These are phyloP conservation scores for Gorsachius goisagi DNA, from an alignment of 2,113 vertebrate genomes.

Conservation along the genomic window DNA sequence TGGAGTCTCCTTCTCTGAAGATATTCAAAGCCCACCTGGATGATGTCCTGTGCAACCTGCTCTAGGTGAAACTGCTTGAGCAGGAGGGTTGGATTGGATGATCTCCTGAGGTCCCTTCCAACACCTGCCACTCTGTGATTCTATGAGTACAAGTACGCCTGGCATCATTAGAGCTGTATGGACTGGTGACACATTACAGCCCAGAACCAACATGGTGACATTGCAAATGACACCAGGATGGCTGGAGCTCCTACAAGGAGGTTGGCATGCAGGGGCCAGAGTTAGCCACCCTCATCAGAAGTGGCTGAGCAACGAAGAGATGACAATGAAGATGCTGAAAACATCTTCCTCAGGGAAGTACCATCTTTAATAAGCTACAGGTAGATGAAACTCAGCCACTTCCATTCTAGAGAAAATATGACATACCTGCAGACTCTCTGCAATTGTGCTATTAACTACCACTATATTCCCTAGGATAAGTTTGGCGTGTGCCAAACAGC, in stretches of 20 bases:
- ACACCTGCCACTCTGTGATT: too few relatives aligned
- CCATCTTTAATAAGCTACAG: neutral
- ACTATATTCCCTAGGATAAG: neutral
- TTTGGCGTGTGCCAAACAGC: neutral
- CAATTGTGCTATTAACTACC: neutral
- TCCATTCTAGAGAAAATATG: neutral
- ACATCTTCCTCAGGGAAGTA: neutral
- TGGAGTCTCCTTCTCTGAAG: too few relatives aligned
- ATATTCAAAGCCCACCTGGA: too few relatives aligned
- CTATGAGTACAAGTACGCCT: neutral
- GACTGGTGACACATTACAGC: neutral
- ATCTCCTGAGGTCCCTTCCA: too few relatives aligned
- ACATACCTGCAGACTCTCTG: neutral
- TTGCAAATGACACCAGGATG: neutral
- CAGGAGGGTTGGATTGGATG: too few relatives aligned
- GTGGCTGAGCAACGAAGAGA: neutral
- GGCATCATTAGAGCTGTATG: neutral
- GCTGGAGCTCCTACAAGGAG: neutral
- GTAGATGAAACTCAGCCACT: neutral
- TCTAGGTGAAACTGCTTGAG: too few relatives aligned
- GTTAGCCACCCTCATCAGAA: neutral
- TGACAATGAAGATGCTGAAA: neutral
- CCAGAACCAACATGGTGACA: neutral
- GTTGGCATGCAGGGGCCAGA: neutral
- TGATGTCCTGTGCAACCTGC: too few relatives aligned